These are phyloP conservation scores for Autographa gamma DNA, from an alignment of 2,888 invertebrate genomes.

Conservation along the genomic window DNA sequence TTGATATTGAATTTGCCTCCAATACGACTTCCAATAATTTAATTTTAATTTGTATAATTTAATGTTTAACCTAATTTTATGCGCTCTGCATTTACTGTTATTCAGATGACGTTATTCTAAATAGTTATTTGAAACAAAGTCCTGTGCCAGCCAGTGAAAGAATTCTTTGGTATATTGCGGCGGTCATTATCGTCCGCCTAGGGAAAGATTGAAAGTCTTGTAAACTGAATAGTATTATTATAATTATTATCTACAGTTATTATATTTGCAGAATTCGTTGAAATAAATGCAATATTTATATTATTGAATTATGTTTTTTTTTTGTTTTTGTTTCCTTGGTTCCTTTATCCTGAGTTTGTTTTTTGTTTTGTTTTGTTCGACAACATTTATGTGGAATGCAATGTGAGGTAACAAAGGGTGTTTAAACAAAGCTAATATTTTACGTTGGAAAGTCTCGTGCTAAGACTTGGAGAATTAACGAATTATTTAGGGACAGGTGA, in stretches of 20 bases:
- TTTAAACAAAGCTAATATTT: slow-evolving; percentile 63
- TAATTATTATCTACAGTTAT: slow-evolving; percentile 88
- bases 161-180: slow-evolving; percentile 75
- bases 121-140: slow-evolving; percentile 82
- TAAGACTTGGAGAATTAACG: slow-evolving; percentile 65
- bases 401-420: slow-evolving; percentile 64
- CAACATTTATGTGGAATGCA: slow-evolving; percentile 64
- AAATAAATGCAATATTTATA: slow-evolving; percentile 90
- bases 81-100: slow-evolving; percentile 88
- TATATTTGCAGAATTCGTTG: slow-evolving; percentile 89
- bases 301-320: slow-evolving; percentile 88
- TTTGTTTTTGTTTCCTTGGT: slow-evolving; percentile 81
- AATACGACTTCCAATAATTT: slow-evolving; percentile 86
- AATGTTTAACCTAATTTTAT: slow-evolving; percentile 83
- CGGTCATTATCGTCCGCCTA: slow-evolving; percentile 67
- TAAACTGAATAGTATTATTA: slow-evolving; percentile 88
- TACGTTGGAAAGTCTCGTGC: slow-evolving; percentile 66
- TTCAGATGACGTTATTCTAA: slow-evolving; percentile 81
- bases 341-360: slow-evolving; percentile 80
- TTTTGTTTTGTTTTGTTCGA: slow-evolving; percentile 70
- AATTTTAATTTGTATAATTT: slow-evolving; percentile 87
- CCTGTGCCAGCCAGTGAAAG: slow-evolving; percentile 85
- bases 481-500: slow-evolving; percentile 75
- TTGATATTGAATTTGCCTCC: slow-evolving; percentile 83
- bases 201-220: slow-evolving; percentile 83